Base-by-base conservation (phyloP, 2,888 invertebrate genomes). In the Tetranychus truncatus region DNA sequence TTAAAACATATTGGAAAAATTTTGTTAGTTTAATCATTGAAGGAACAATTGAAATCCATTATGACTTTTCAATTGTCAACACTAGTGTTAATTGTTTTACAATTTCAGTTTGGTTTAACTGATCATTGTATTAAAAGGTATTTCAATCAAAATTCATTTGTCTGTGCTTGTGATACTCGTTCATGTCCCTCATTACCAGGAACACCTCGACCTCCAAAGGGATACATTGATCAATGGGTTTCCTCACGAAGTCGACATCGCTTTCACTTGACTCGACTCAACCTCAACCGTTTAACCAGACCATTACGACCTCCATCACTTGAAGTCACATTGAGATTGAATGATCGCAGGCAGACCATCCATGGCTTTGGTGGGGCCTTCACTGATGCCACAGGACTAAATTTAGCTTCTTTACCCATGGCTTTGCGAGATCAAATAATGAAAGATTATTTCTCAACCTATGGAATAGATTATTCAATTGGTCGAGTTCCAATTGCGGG, bases 341-440 rank as follows among this genome's bases (percentile, higher is more conserved):
- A 55, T 9, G 55, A 55, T 9, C 55, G 55, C 0, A 55, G 55
- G 15, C 55, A 55, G 6, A 55, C 55, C 1, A 55, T 55, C 0
- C 55, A 55, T 55, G 73, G 73, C 4, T 73, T 73, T 6, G 73
- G 73, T 34, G 73, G n/a, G 15, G 73, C 73, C 8, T 73, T 93
- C 77, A 94, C 93, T 0, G 86, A 86, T 81, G 82, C 86, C 7
- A 84, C 86, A 3, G 88, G 89, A 0, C 87, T 91, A 21, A 91
- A 91, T 81, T 87, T 91, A 80, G 83, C 84, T 7, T 85, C 84
- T 18, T 82, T 92, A 15, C 86, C 87, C 0, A 81, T 83, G 65
- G 80, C 86, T 1, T 86, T 86, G 81, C 81, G 86, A 3, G 81
- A 84, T 71, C 69, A 24, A 5, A 80, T 89, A 6, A 80, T 89